Conservation (phyloP, 1,140 invertebrate genomes). For the Drosophila dunni region DNA sequence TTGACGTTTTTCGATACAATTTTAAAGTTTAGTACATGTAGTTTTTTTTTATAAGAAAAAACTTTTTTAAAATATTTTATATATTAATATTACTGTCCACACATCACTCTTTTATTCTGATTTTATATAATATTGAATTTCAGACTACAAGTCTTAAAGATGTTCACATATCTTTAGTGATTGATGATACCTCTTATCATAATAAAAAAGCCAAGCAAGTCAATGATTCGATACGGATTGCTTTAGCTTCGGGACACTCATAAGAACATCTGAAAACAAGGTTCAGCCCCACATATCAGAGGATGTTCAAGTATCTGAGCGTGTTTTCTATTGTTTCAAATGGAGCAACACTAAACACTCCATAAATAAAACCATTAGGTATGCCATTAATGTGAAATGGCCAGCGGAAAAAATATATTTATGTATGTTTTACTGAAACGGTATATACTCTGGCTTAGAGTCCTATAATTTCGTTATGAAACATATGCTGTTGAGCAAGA, state of each 20-base stretch:
- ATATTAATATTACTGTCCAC: too few species aligned
- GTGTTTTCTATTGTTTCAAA: slow-evolving; percentile 64
- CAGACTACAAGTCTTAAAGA: not conserved
- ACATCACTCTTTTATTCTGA: not conserved
- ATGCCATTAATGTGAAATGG: slow-evolving; percentile 59
- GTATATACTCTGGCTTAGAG: not conserved
- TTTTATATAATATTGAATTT: not conserved
- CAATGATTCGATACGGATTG: slow-evolving; percentile 59
- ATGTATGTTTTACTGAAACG: slow-evolving; percentile 7
- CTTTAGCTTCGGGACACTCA: slow-evolving; percentile 51
- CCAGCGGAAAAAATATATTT: slow-evolving; percentile 12
- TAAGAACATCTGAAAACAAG: slow-evolving; percentile 9
- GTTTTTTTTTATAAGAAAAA: too few species aligned
- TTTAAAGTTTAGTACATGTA: too few species aligned
- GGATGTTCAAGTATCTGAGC: slow-evolving; percentile 38
- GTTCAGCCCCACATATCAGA: slow-evolving; percentile 25
- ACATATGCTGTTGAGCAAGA: not conserved
- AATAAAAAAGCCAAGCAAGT: slow-evolving; percentile 21
- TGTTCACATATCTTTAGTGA: slow-evolving; percentile 6
- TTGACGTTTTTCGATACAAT: too few species aligned
- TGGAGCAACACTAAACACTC: slow-evolving; percentile 74
- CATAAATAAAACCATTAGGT: slow-evolving; percentile 78
- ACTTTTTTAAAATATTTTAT: too few species aligned
- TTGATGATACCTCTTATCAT: slow-evolving; percentile 29
- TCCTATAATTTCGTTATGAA: not conserved